These are phyloP conservation scores for Hermetia illucens DNA, from an alignment of 1,140 invertebrate genomes.

Conservation along the genomic window DNA sequence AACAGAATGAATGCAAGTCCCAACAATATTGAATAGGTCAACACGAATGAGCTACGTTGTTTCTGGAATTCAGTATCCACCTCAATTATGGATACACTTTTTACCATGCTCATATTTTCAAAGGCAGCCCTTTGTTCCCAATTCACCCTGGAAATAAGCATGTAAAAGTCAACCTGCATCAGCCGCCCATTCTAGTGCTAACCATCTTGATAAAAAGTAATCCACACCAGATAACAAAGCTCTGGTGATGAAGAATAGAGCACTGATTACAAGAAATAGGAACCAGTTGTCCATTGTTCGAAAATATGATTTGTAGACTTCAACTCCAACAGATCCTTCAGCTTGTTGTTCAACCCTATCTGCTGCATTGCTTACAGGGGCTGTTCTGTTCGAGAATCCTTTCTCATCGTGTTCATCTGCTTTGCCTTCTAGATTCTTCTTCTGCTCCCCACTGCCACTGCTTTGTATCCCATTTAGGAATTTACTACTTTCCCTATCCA, in stretches of 20 bases:
- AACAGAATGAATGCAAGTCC: slow-evolving; percentile 18
- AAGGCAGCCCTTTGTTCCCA: slow-evolving; percentile 26
- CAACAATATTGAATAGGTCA: slow-evolving; percentile 23
- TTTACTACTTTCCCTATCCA: slow-evolving; percentile 23
- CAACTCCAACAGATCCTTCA: slow-evolving; percentile 26
- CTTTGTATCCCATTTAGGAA: too few species aligned
- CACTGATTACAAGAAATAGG: slow-evolving; percentile 38
- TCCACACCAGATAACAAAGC: slow-evolving; percentile 52
- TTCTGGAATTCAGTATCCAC: slow-evolving; percentile 14
- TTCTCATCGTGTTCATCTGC: too few species aligned
- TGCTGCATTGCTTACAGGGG: slow-evolving; percentile 10
- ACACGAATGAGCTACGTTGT: slow-evolving; percentile 16
- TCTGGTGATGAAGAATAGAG: slow-evolving; percentile 51
- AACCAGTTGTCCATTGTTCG: slow-evolving; percentile 45
- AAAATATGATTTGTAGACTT: slow-evolving; percentile 56
- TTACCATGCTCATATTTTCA: slow-evolving; percentile 11
- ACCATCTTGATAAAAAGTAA: slow-evolving; percentile 65
- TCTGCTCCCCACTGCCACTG: too few species aligned
- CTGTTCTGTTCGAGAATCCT: too few species aligned
- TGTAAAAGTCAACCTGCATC: not conserved
- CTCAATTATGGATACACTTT: too few species aligned
- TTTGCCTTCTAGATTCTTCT: too few species aligned
- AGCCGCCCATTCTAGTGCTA: slow-evolving; percentile 6
- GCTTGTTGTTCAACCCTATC: slow-evolving; percentile 30
- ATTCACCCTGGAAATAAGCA: slow-evolving; percentile 14